These are phyloP conservation scores for Protodeltote pygarga DNA, from an alignment of 2,888 invertebrate species.

Conservation along the genomic window DNA sequence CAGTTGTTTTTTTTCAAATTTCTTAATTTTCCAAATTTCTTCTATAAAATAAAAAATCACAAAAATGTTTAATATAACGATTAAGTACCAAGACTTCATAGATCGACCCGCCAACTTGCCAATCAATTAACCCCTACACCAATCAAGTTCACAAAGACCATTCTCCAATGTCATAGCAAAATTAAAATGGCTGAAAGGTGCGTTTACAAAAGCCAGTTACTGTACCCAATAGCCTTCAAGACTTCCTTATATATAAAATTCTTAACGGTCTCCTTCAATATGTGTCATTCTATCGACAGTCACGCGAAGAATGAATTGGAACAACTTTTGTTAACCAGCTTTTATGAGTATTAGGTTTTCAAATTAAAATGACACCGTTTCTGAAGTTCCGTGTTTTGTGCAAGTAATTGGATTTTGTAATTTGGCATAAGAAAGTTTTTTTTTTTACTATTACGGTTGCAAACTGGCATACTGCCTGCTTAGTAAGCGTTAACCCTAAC, in stretches of 20 bases:
- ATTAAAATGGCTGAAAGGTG: constrained; percentile 14
- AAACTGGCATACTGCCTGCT: too few relatives aligned
- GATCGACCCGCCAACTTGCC: too few relatives aligned
- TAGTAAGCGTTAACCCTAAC: too few relatives aligned
- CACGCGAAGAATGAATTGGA: constrained; percentile 41
- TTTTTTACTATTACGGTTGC: too few relatives aligned
- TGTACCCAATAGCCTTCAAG: constrained; percentile 34
- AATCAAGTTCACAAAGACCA: constrained; percentile 1
- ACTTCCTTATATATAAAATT: constrained; percentile 45
- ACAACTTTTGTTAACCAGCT: constrained; percentile 39
- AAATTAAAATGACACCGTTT: constrained; percentile 25
- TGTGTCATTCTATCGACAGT: constrained; percentile 44
- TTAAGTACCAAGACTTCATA: too few relatives aligned
- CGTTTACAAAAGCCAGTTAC: constrained; percentile 17
- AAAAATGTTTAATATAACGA: too few relatives aligned
- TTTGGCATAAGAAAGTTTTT: too few relatives aligned
- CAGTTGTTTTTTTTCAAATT: too few relatives aligned
- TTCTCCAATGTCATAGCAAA: constrained; percentile 20
- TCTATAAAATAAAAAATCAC: too few relatives aligned
- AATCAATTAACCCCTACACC: too few relatives aligned
- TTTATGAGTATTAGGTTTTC: constrained; percentile 23
- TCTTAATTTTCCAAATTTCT: too few relatives aligned
- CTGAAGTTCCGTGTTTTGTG: constrained; percentile 13
- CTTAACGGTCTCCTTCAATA: constrained; percentile 35
- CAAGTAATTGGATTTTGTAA: background rate